Base-by-base conservation (phyloP, 1,140 invertebrate species). In the Trachymyrmex septentrionalis region DNA sequence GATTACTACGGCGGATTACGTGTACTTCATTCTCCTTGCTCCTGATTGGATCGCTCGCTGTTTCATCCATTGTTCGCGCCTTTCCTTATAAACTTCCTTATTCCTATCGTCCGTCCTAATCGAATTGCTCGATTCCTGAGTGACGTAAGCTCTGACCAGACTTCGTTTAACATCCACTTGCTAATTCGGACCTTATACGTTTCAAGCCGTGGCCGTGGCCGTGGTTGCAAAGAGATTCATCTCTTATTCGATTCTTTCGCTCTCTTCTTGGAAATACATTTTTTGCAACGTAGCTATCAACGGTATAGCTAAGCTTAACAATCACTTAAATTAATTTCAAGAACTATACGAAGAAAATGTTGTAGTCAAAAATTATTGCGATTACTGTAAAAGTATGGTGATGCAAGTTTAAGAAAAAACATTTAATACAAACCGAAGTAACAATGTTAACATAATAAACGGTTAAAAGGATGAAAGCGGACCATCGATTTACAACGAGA, bases 11-110 rank as follows among this genome's bases (percentile, higher is more conserved):
- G 67, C 34, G 57, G 57, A 84, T 84, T 84, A 50, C 69, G 53
- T 19, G 67, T 72, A 27, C 57, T 63, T 44, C 19, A 34, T 84
- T 61, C 57, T 16, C 38, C 34, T 34, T 75, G 38, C 24, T 59
- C n/a, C 44, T 38, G 80, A 84, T 84, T 75, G 55, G 24, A 84
- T 84, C 69, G 14, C 38, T 75, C 69, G 38, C 48, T 24, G 87
- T 86, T 86, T 48, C 59, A 69, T 69, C 50, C 85, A n/a, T 59
- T 67, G 72, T 75, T 71, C 27, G 38, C 57, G 5, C 34, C n/a
- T 66, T 69, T 57, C 24, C 59, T 84, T 63, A 50, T 73, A 55
- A 78, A 53, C 61, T 71, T 67, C 38, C 67, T 87, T 34, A 48
- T 55, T 87, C 75, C 55, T 38, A 63, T 84, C 80, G 27, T 48